Evolutionary conservation across 1,140 invertebrate species (phyloP), one percentile per base, ranked within the genome.

Genomic region (Apis cerana): DNA sequence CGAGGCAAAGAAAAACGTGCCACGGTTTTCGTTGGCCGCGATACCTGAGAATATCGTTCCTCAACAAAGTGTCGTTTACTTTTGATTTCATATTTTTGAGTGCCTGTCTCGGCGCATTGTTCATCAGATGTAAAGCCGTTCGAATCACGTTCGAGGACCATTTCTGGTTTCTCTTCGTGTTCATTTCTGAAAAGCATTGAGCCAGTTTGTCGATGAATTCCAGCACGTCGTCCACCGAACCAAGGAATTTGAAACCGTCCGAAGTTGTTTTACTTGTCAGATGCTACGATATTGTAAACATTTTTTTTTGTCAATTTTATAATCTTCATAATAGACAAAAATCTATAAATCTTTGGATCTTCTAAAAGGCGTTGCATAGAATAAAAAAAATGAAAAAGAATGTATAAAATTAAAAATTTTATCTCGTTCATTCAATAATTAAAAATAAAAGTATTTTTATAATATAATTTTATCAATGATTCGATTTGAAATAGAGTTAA

Each of bases 1-100:
- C 64, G 65, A 83, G 43, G 75, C 90, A 91, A 19, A 88, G n/a
- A 1, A 85, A 48, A 12, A 62, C 70, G 11, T 89, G 67, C 43
- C 72, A 82, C 12, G 84, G 56, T 43, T 80, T 72, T 52, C 48
- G 80, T 61, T 0, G 68, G 19, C 59, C 11, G 1, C 15, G 48
- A 50, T 48, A 76, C 27, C 33, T 65, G 1, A 48, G 10, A 5
- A 12, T 1, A 48, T 13, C n/a, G 13, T 15, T 27, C 13, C 12
- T 15, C 19, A 12, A 7, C 8, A 58, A 75, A 23, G 58, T 15
- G 27, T 21, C 56, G 1, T 64, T 23, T 2, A 82, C 15, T 1
- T 9, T 48, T 0, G 52, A 67, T 33, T 64, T 71, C 3, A 85
- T 33, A 0, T 2, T 64, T 43, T 50, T 72, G 1, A 83, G 9